Evolutionary conservation across 2,797 vertebrate genomes (phyloP).

Genomic region (Mus caroli): DNA sequence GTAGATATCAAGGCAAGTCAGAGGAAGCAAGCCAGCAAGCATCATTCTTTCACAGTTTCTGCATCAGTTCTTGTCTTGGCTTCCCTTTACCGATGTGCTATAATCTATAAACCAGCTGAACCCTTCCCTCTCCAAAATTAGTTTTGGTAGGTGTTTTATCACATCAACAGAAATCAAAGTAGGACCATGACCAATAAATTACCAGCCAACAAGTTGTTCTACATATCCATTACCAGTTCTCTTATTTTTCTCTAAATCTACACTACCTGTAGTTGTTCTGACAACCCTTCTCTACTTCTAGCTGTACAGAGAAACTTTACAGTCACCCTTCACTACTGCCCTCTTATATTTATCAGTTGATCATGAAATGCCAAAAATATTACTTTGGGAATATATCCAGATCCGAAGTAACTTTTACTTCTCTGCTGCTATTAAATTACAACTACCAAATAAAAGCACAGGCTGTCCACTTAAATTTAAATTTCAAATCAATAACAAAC

Average conservation of each 20-base stretch:
- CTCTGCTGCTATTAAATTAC: not conserved
- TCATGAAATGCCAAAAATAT: conserved; percentile 30
- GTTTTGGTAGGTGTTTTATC: not conserved
- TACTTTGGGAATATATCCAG: conserved; percentile 46
- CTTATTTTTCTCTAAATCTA: not conserved
- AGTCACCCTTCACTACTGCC: not conserved
- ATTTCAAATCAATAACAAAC: conserved; percentile 53
- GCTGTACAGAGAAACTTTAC: not conserved
- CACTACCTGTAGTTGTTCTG: not conserved
- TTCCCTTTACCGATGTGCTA: not conserved
- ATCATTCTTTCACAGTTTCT: not conserved
- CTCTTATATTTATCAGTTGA: not conserved
- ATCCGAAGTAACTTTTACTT: conserved; percentile 12
- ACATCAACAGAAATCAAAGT: not conserved
- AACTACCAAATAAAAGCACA: conserved; percentile 39
- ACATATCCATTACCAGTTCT: not conserved
- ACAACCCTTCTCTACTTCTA: not conserved
- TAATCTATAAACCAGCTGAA: not conserved
- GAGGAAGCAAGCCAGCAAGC: not conserved
- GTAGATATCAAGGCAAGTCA: not conserved
- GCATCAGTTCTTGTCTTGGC: not conserved
- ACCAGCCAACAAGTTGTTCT: not conserved
- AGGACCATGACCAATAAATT: not conserved
- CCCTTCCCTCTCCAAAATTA: not conserved
- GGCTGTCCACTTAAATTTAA: not conserved